Evolutionary conservation across 2,888 invertebrate species (phyloP).

Genomic region (Pandemis cinnamomeana): DNA sequence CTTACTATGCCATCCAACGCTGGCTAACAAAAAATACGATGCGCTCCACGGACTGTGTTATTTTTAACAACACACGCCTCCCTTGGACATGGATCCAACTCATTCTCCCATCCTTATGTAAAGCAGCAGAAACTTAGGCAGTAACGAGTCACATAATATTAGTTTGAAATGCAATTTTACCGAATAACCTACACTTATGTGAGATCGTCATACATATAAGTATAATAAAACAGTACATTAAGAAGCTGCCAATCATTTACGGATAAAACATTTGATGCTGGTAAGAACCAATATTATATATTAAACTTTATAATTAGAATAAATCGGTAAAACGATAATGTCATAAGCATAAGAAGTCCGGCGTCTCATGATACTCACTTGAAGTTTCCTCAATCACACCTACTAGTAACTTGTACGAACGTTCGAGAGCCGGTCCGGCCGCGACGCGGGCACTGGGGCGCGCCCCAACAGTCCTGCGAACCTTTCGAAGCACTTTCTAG

Average conservation of each 20-base stretch:
- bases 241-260: slow-evolving; percentile 37
- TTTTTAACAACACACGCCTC: slow-evolving; percentile 28
- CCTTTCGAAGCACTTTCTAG: slow-evolving; percentile 82
- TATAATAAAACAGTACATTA: slow-evolving; percentile 22
- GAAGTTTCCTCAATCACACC: background rate
- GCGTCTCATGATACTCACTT: slow-evolving; percentile 1
- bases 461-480: slow-evolving; percentile 51
- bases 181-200: slow-evolving; percentile 21
- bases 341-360: background rate
- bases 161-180: slow-evolving; percentile 4
- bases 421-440: background rate
- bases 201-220: slow-evolving; percentile 34
- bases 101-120: background rate
- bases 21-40: slow-evolving; percentile 10
- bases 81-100: background rate
- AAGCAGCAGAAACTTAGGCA: background rate
- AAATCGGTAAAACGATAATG: background rate
- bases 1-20: background rate
- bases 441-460: background rate
- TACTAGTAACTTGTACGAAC: slow-evolving; percentile 4
- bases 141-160: slow-evolving; percentile 1
- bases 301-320: background rate
- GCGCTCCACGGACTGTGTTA: slow-evolving; percentile 4
- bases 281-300: slow-evolving; percentile 15
- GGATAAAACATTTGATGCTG: slow-evolving; percentile 16